Conservation (phyloP, 2,888 invertebrate genomes). For the Ctena decussata region DNA sequence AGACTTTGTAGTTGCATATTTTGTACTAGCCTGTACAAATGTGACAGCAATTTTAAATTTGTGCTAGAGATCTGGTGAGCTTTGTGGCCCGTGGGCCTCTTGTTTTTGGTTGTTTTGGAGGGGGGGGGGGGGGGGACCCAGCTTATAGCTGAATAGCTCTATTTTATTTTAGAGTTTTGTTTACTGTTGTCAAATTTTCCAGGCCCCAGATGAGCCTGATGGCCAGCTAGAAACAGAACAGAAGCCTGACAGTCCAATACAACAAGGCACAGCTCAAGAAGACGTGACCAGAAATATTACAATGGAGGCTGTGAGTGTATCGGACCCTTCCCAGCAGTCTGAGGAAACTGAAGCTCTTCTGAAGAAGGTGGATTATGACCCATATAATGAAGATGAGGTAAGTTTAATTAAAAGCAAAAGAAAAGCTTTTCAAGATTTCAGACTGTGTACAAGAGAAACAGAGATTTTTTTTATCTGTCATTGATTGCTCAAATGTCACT, state of each 20-base stretch:
- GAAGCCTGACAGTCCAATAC: neutral
- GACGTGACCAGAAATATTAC: slow-evolving; percentile 19
- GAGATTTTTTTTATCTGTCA: too few relatives aligned
- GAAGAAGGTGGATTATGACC: slow-evolving; percentile 75
- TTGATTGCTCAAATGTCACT: too few relatives aligned
- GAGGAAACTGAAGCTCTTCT: slow-evolving; percentile 68
- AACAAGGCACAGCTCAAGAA: neutral
- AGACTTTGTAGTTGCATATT: too few relatives aligned
- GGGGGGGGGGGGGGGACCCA: too few relatives aligned
- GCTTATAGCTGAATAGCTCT: neutral
- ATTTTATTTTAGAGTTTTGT: neutral
- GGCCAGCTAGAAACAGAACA: neutral
- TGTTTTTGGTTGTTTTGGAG: too few relatives aligned
- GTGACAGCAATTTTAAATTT: too few relatives aligned
- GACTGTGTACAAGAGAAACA: too few relatives aligned
- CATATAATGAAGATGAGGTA: slow-evolving; percentile 85
- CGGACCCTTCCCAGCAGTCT: slow-evolving; percentile 64
- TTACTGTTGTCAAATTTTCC: neutral
- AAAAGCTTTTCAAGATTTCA: too few relatives aligned
- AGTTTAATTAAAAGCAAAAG: too few relatives aligned
- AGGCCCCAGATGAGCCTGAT: slow-evolving; percentile 21
- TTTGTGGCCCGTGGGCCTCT: too few relatives aligned
- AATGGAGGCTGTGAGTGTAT: slow-evolving; percentile 76
- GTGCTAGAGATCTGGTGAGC: neutral
- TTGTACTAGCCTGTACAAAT: neutral